Base-by-base conservation (phyloP, 1,140 invertebrate species). In the Drosophila santomea region DNA sequence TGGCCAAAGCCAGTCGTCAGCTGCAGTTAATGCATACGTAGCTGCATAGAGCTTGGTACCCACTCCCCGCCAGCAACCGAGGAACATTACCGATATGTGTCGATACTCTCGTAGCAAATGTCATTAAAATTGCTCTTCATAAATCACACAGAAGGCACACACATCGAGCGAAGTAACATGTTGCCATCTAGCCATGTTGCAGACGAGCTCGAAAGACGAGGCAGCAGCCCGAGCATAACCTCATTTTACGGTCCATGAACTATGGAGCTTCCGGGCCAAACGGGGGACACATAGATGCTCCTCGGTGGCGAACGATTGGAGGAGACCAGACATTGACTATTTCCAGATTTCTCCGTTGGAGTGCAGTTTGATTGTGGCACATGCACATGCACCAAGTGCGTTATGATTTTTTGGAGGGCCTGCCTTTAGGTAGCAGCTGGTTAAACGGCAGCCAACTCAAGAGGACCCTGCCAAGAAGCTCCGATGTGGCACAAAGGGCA, bases 101-200 rank as follows among this genome's bases (percentile, higher is more conserved):
- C 83, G 83, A 75, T 82, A 72, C 69, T 78, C 79, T 88, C 73
- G 83, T 81, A 62, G 74, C 62, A 89, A 91, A 91, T 91, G 84
- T 91, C 89, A 91, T 91, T 91, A 91, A 91, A 91, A 91, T 85
- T 76, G 89, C 84, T 85, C 89, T 89, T 91, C 89, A 91, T 91
- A 91, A 91, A 85, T 91, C 89, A 91, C 89, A 60, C 74, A 74
- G 43, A 57, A 73, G 60, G 59, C 67, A 38, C 71, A 73, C 81
- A 66, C 28, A 25, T 4, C 25, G 25, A 25, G 4, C 25, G 4
- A 25, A 25, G 25, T 25, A 25, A 25, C 25, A 25, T 25, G 25
- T 25, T 25, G 25, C 25, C 25, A 25, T 25, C 4, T 25, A 4
- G 25, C 25, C 4, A 25, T 25, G 25, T 25, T 4, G 25, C 25